Base-by-base conservation (phyloP, 2,797 vertebrate species). In the Mormyrops boulengeri region DNA sequence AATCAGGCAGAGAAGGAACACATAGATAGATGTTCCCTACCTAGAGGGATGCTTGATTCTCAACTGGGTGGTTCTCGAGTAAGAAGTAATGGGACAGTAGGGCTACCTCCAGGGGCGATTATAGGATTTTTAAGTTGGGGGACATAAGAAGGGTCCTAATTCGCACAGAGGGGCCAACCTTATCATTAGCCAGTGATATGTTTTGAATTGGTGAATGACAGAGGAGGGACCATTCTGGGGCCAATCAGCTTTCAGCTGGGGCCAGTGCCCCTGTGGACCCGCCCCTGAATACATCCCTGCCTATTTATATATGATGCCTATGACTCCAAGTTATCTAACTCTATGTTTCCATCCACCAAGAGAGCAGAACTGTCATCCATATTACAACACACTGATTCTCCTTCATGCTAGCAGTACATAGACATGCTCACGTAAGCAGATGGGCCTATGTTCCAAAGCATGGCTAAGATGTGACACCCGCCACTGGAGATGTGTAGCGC, bases 31-130 rank as follows among this genome's bases (percentile, higher is more conserved):
- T 30, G 62, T 49, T 47, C 85, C 91, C 89, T 89, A 91, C 91
- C 90, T 95, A 95, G 94, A 95, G 93, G 93, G 91, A 91, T 77
- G 92, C 92, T 94, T 95, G 93, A 95, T 95, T 94, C 95, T 95
- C 94, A 93, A 93, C 94, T 92, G 93, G 94, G 92, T 92, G 93
- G 92, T 91, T 92, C 90, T 90, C 92, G 91, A 92, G 90, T 49
- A 85, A 91, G 84, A 11, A n/a, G 95, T 94, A 93, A 95, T 95
- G 95, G 95, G 94, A 95, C 95, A 88, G 69, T 47, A 89, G 89
- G 62, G 91, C 88, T 77, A 19, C 44, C 66, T 50, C 47, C 26
- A 30, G 3, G 22, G 60, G 9, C 11, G 22, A 19, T 1, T 62
- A 22, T 26, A 26, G n/a, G 7, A 26, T 62, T 62, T 62, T 26